Percentiles rank a stretch among this genome's conserved stretches.
These are phyloP conservation scores for Oreochromis grahami DNA, from an alignment of 2,797 vertebrate species.

Conservation along the genomic window DNA sequence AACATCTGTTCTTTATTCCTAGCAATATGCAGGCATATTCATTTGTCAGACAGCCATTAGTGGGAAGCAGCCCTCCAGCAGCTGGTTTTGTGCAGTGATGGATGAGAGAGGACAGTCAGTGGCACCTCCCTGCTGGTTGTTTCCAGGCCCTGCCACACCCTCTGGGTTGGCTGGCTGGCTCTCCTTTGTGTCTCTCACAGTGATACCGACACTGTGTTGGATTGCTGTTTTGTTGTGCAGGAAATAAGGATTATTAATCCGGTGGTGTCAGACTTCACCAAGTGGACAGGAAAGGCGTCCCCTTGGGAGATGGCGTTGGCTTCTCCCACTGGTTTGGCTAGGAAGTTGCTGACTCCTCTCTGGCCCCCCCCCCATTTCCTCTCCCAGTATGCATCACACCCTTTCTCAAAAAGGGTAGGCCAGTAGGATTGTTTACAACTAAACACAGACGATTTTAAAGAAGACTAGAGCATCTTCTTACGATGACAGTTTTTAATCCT, in stretches of 20 bases:
- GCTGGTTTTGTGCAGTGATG: conserved; percentile 23
- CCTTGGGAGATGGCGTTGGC: not conserved
- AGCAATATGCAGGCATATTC: not conserved
- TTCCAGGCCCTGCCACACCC: conserved; percentile 64
- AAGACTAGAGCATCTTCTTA: not conserved
- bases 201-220: not conserved
- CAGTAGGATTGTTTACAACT: not conserved
- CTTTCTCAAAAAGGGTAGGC: not conserved
- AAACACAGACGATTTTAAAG: not conserved
- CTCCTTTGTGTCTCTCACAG: conserved; percentile 57
- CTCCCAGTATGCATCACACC: not conserved
- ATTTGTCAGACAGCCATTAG: not conserved
- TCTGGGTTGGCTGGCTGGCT: conserved; percentile 41
- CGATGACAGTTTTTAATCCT: not conserved
- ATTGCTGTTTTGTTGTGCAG: conserved; percentile 10
- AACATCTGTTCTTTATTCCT: not conserved
- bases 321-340: not conserved
- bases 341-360: not conserved
- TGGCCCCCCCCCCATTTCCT: not conserved
- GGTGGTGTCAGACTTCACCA: conserved; percentile 18
- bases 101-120: conserved; percentile 15
- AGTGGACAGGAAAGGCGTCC: conserved; percentile 9
- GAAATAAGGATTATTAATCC: conserved; percentile 27
- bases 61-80: not conserved
- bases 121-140: conserved; percentile 41